Evolutionary conservation across 2,797 vertebrate genomes (phyloP), one percentile per base, ranked within the genome.

Genomic region (Coreius guichenoti): DNA sequence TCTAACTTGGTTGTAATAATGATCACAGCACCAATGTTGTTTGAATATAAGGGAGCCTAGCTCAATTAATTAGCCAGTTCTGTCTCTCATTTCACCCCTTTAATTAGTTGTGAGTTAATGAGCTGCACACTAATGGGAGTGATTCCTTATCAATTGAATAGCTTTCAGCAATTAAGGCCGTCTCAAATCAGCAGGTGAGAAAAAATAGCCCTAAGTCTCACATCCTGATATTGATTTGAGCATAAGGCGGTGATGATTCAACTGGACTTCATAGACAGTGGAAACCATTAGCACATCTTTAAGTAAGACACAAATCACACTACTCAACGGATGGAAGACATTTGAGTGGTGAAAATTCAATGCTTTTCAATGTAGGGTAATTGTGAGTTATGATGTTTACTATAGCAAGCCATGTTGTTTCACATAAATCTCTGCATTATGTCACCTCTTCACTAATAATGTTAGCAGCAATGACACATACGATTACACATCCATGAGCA

Each of bases 101-200:
- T 93, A 94, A 95, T 95, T 94, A 93, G 92, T 88, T 92, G 89
- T 90, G 92, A 94, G 94, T 93, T 92, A 89, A 93, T 92, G 92
- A 92, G 92, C 89, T 91, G 83, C 87, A 88, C 86, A 86, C 92
- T 91, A 89, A 58, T 91, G 91, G 93, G 91, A 93, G 93, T 92
- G 90, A 94, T 92, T 89, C 92, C 92, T 92, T 92, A 95, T 93
- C 93, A 94, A 90, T 91, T 87, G 85, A 92, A 92, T 92, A 91
- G 91, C 94, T 94, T 93, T 93, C 87, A 88, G 89, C 90, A 94
- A 95, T 95, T 94, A 93, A 89, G 90, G 89, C 88, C 88, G 82
- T 89, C 91, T 93, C 88, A 88, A 92, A 90, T 87, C 83, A 89
- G 80, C 76, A 85, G 83, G 80, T 88, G 58, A 21, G 36, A 54